Evolutionary conservation across 2,888 invertebrate genomes (phyloP).

Genomic region (Cerceris rybyensis): DNA sequence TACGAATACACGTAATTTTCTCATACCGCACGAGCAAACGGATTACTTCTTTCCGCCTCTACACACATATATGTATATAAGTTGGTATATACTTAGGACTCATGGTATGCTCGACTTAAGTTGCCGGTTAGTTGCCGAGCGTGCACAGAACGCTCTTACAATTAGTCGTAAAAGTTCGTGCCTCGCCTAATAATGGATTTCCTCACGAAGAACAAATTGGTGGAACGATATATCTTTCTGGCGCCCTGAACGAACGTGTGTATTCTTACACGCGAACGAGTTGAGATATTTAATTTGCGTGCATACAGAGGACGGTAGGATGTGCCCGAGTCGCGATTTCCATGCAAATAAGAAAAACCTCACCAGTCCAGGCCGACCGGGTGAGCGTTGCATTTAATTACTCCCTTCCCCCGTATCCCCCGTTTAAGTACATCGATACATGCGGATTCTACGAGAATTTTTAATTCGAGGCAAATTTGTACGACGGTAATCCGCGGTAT

Average conservation of each 20-base stretch:
- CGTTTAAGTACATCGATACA: constrained; percentile 33
- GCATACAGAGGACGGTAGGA: constrained; percentile 48
- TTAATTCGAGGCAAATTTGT: constrained; percentile 49
- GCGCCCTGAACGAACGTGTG: constrained; percentile 70
- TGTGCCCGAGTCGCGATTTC: constrained; percentile 41
- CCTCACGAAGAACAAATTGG: constrained; percentile 79
- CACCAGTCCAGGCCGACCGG: background rate
- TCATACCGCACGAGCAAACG: constrained; percentile 28
- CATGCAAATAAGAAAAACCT: constrained; percentile 31
- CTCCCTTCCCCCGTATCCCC: background rate
- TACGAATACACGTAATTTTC: constrained; percentile 49
- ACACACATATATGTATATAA: background rate
- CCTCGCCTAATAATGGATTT: constrained; percentile 78
- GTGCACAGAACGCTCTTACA: constrained; percentile 53
- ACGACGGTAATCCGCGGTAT: constrained; percentile 16
- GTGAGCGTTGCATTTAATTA: constrained; percentile 55
- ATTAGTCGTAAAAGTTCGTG: constrained; percentile 74
- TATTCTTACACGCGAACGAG: constrained; percentile 73
- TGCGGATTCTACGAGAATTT: constrained; percentile 48
- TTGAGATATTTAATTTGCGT: constrained; percentile 77
- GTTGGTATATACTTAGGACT: background rate
- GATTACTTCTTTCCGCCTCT: background rate
- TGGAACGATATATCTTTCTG: constrained; percentile 77
- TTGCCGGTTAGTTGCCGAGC: constrained; percentile 37
- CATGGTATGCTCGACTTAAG: constrained; percentile 34